Evolutionary conservation across 1,140 invertebrate species (phyloP), one percentile per base, ranked within the genome.

Genomic region (Drosophila pandora): DNA sequence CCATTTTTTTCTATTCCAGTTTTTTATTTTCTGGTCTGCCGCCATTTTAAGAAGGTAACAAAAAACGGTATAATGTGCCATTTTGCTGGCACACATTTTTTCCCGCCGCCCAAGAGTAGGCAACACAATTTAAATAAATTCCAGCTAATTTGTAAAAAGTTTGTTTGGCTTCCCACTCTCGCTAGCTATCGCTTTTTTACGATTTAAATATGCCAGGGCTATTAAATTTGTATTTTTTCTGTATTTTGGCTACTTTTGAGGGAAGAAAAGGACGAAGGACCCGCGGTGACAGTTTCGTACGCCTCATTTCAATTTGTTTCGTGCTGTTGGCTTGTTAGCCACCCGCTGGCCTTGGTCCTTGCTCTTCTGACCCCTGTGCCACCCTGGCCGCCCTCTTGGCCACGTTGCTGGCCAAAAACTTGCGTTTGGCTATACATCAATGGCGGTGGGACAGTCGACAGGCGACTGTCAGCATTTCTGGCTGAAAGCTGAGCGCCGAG

Each of bases 101-200:
- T 49, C 17, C 12, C 7, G 7, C 13, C 28, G 67, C 63, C 25
- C 30, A 0, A 67, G 53, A 43, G 61, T 70, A 78, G 82, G 77
- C 81, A 85, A 74, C 63, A 32, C 50, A 78, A 85, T 85, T 85
- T 82, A 82, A 85, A 88, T 87, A 85, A 72, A 85, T 85, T 87
- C 68, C 8, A 61, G 65, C 78, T 82, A 85, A 85, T 85, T 85
- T 82, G 70, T 82, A 79, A 82, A 81, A 85, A 81, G 82, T 85
- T 84, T 83, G 63, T 70, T 76, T 79, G 55, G 48, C 50, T 53
- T 62, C 7, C 41, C 25, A 45, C 50, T 62, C 7, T 34, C 25
- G 52, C n/a, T 62, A 6, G 41, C 41, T 52, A 54, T 72, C 70
- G 63, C 62, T 53, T 71, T 78, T 76, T 62, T 78, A 65, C 61